Evolutionary conservation across 1,140 invertebrate genomes (phyloP), one percentile per base, ranked within the genome.

Genomic region (Oscheius sp.): DNA sequence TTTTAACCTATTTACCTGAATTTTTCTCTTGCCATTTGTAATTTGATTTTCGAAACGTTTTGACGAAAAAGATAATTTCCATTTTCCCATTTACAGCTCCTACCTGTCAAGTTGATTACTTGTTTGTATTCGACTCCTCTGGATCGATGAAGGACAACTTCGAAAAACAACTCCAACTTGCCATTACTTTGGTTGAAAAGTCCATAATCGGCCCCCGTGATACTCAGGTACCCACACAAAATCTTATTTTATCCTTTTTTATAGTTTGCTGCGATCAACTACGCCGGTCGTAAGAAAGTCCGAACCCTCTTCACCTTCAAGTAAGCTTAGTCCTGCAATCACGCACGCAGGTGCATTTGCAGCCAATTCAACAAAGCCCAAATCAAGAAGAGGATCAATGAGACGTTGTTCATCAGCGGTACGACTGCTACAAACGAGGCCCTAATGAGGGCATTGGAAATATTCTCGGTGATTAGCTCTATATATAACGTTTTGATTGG

Each of bases 41-140:
- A n/a, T n/a, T n/a, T n/a, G n/a, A n/a, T n/a, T n/a, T n/a, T n/a
- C n/a, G n/a, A n/a, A n/a, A n/a, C n/a, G n/a, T n/a, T n/a, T n/a
- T n/a, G n/a, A n/a, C n/a, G n/a, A n/a, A n/a, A n/a, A n/a, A n/a
- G n/a, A n/a, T n/a, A n/a, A n/a, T n/a, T n/a, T n/a, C n/a, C n/a
- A n/a, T n/a, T n/a, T n/a, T n/a, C n/a, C n/a, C n/a, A 13, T 55
- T 55, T 55, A 10, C 38, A 55, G 49, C 7, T 4, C 23, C 49
- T 7, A 20, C 49, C 4, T 55, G 49, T 23, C 49, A 55, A 18
- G 38, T 38, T n/a, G 67, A 68, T 35, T 15, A 59, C 61, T 49
- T 49, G 45, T 59, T 68, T 15, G 55, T 68, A 31, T 68, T 68
- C 29, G 67, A 68, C 36, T 45, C 67, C 4, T 68, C 67, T 15